Evolutionary conservation across 2,797 vertebrate species (phyloP), one percentile per base, ranked within the genome.

Genomic region (Malacoctenus gilli): DNA sequence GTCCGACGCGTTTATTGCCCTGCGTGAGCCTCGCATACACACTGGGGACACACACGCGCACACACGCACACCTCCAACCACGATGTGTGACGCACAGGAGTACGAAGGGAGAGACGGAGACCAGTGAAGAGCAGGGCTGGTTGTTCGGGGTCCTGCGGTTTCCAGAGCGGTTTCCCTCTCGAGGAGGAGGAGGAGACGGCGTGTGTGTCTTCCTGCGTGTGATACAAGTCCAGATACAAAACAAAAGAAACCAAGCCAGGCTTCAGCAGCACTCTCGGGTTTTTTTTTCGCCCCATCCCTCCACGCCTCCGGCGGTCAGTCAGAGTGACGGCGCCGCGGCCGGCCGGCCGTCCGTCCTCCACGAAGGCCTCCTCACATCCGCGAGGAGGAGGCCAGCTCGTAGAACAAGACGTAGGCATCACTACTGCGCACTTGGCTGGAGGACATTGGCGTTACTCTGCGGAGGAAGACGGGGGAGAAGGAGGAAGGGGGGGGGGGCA

Each of bases 381-480:
- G 91, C 16, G 94, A 97, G 76, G 93, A 94, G 0, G 93, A 94
- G 68, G 83, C 77, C 77, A 95, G 88, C 90, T 98, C 96, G 1
- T 97, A 99, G 90, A 99, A 99, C 87, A 99, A 91, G 80, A 99
- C 91, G 49, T 98, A 99, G 79, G 95, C 96, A 32, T 98, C 96
- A 10, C 95, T 98, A 92, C 94, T 95, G 86, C 94, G 94, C 68
- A 98, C 92, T 89, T 98, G 96, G 91, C 94, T 94, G 85, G 95
- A 93, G 61, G 95, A 96, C 94, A 97, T 95, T 36, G 95, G 94
- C 28, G 95, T 95, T 77, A 98, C 97, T 31, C 97, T 99, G 89
- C 15, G 51, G 22, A 37, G 8, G 16, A 54, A 23, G 37, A 8
- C 54, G 14, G 13, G 8, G 32, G 16, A 59, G 34, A 31, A 5